Conservation (phyloP, 2,797 vertebrate genomes). For the Coregonus suidteri region DNA sequence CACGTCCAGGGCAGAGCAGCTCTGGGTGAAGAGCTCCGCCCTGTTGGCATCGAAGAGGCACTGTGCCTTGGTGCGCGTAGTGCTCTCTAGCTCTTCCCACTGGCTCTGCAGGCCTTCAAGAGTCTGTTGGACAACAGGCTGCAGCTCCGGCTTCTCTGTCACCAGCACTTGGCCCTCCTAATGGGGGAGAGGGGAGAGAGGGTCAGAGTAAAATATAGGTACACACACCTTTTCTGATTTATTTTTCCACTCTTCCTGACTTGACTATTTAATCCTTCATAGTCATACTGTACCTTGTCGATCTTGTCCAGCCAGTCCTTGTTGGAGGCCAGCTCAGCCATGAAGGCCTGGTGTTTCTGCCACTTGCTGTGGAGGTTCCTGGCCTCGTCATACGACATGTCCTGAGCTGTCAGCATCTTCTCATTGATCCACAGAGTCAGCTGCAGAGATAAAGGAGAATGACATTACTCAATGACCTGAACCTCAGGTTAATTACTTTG, state of each 20-base stretch:
- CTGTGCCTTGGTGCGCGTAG: constrained; percentile 88
- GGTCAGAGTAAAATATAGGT: neutral
- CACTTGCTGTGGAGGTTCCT: constrained; percentile 93
- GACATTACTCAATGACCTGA: neutral
- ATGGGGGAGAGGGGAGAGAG: neutral
- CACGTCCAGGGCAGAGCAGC: constrained; percentile 86
- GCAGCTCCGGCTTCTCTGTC: constrained; percentile 86
- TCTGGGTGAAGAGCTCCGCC: constrained; percentile 91
- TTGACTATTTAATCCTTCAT: neutral
- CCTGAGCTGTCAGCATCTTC: constrained; percentile 94
- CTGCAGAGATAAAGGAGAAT: constrained; percentile 56
- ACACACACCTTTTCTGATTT: neutral
- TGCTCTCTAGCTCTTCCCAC: constrained; percentile 89
- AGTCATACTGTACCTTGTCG: constrained; percentile 76
- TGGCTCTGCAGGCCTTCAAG: constrained; percentile 81
- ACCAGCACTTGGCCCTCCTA: constrained; percentile 89
- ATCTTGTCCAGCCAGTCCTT: constrained; percentile 94
- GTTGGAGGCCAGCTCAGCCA: constrained; percentile 91
- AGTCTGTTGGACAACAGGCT: constrained; percentile 81
- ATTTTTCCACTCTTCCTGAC: neutral
- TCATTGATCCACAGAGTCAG: constrained; percentile 93
- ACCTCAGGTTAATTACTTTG: too few relatives aligned
- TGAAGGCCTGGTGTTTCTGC: constrained; percentile 97
- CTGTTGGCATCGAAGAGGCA: constrained; percentile 92
- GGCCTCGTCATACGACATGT: constrained; percentile 92